Conservation (phyloP, 2,113 vertebrate genomes). For the Uropsilus gracilis region DNA sequence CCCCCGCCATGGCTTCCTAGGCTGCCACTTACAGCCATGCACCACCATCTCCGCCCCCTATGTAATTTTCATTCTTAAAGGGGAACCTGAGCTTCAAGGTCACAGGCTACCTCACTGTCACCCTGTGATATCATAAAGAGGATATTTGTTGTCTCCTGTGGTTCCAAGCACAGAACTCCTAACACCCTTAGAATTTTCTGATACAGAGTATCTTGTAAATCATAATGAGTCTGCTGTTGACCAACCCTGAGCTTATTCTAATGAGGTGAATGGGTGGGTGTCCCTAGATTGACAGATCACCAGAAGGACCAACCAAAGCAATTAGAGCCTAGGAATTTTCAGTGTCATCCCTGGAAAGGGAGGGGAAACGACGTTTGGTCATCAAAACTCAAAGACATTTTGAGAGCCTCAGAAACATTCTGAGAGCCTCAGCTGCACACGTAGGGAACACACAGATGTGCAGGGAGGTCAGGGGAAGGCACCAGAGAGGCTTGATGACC, state of each 20-base stretch:
- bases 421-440: not conserved
- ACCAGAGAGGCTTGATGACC: not conserved
- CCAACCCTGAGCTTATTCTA: not conserved
- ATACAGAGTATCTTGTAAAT: not conserved
- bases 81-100: not conserved
- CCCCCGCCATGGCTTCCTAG: no score
- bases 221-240: not conserved
- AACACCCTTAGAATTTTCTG: not conserved
- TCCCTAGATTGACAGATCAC: not conserved
- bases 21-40: no score
- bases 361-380: not conserved
- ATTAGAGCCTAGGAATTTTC: not conserved
- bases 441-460: not conserved
- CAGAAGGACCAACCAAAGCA: not conserved
- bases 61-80: constrained; percentile 17
- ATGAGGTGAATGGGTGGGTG: not conserved
- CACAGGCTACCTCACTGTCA: not conserved
- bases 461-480: no score
- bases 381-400: not conserved
- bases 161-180: not conserved
- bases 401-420: not conserved
- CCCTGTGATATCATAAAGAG: not conserved
- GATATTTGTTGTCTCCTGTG: not conserved
- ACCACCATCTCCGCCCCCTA: no score
- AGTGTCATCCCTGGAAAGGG: not conserved